Conservation (phyloP, 2,888 invertebrate species). For the Meghimatium bilineatum region DNA sequence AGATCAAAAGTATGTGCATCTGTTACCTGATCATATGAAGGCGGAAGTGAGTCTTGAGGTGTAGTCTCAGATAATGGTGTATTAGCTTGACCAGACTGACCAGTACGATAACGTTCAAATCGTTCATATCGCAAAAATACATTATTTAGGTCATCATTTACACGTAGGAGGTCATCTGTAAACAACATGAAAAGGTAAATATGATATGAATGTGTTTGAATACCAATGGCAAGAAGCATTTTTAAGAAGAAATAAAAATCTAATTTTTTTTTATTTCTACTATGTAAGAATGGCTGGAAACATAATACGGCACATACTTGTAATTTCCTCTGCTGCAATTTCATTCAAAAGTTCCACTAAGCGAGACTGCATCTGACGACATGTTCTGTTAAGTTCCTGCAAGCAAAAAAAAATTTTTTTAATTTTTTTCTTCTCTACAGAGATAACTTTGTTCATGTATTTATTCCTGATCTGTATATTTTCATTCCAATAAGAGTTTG, state of each 20-base stretch:
- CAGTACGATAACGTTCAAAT: conserved; percentile 74
- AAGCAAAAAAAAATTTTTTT: neutral
- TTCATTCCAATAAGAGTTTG: too few relatives aligned
- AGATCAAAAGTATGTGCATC: neutral
- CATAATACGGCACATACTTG: conserved; percentile 78
- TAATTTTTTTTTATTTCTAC: neutral
- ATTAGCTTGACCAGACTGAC: conserved; percentile 62
- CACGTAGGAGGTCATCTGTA: conserved; percentile 89
- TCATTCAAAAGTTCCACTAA: conserved; percentile 93
- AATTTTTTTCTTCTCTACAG: neutral
- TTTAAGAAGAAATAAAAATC: neutral
- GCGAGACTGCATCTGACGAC: conserved; percentile 94
- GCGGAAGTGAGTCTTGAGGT: conserved; percentile 58
- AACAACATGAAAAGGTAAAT: conserved; percentile 32
- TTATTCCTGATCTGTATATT: too few relatives aligned
- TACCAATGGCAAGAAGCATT: neutral
- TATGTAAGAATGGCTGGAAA: neutral
- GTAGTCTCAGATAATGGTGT: conserved; percentile 52
- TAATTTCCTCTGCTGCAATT: conserved; percentile 85
- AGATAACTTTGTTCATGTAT: neutral
- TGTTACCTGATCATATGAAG: conserved; percentile 68
- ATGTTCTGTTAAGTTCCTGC: conserved; percentile 89
- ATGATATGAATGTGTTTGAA: neutral
- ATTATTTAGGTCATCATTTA: conserved; percentile 97
- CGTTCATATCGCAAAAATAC: conserved; percentile 87